Evolutionary conservation across 2,888 invertebrate species (phyloP).

Genomic region (Apomyelois bistriatella): DNA sequence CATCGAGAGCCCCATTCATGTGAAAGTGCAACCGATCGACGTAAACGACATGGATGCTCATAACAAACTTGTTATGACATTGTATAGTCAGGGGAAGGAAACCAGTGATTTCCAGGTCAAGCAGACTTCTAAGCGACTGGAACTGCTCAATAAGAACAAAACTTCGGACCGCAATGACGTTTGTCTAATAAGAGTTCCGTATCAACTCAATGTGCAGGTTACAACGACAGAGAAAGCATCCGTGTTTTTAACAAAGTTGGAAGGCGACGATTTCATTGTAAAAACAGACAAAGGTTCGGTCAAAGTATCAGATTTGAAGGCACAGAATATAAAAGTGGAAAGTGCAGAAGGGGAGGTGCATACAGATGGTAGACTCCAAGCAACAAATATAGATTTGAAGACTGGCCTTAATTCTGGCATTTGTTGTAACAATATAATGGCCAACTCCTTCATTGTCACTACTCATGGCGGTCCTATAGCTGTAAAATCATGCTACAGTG

Average conservation of each 20-base stretch:
- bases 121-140: constrained; percentile 68
- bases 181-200: constrained; percentile 71
- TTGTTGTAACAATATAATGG: constrained; percentile 67
- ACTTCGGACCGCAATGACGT: constrained; percentile 64
- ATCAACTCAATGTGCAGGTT: constrained; percentile 67
- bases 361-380: constrained; percentile 61
- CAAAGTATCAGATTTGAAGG: constrained; percentile 58
- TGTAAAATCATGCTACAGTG: constrained; percentile 71
- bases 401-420: constrained; percentile 63
- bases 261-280: constrained; percentile 66
- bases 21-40: constrained; percentile 70
- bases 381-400: constrained; percentile 61
- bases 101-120: constrained; percentile 71
- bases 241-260: constrained; percentile 60
- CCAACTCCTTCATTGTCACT: constrained; percentile 51
- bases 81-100: constrained; percentile 68
- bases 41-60: constrained; percentile 66
- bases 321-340: constrained; percentile 62
- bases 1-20: constrained; percentile 75
- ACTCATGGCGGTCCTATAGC: constrained; percentile 66
- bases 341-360: constrained; percentile 56
- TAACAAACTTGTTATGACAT: constrained; percentile 66
- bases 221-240: constrained; percentile 66
- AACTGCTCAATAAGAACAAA: constrained; percentile 65
- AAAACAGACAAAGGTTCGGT: constrained; percentile 68